A percentile compares a stretch with the other conserved stretches of the same genome.
These are phyloP conservation scores for Diacarnus erythraeanus DNA, from an alignment of 37 sponge, comb jelly and placozoan genomes.

Conservation along the genomic window DNA sequence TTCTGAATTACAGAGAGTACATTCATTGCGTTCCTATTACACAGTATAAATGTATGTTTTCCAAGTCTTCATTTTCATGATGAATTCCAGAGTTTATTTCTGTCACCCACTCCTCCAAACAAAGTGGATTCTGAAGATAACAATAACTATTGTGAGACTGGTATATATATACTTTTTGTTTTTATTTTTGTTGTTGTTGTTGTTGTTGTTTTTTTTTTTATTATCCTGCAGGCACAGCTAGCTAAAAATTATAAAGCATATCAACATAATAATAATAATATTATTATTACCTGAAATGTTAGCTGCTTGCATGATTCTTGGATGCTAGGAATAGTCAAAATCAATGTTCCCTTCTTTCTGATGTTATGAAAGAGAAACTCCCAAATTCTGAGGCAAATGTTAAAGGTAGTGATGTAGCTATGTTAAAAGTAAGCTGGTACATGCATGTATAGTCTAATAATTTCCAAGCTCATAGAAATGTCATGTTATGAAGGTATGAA, in stretches of 20 bases:
- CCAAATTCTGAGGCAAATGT: conserved; percentile 29
- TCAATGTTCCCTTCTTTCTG: conserved; percentile 27
- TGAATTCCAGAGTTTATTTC: neutral
- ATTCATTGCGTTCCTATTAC: too few species aligned
- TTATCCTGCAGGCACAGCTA: too few species aligned
- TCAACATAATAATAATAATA: neutral
- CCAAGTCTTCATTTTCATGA: conserved; percentile 4
- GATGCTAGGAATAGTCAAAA: conserved; percentile 52
- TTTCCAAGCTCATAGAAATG: too few species aligned
- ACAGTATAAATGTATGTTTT: conserved; percentile 11
- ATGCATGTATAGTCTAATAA: too few species aligned
- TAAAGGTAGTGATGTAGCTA: too few species aligned
- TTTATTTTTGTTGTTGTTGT: too few species aligned
- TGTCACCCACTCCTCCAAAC: conserved; percentile 11
- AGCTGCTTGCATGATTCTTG: conserved; percentile 21
- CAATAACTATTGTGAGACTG: neutral
- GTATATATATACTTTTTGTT: too few species aligned
- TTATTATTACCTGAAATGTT: neutral
- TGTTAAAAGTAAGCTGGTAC: too few species aligned
- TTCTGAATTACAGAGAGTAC: too few species aligned
- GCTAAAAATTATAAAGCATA: too few species aligned
- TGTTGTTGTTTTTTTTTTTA: too few species aligned
- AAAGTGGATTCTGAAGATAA: neutral
- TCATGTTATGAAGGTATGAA: too few species aligned
- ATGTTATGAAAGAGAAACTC: conserved; percentile 22